Evolutionary conservation across 2,113 vertebrate genomes (phyloP).

Genomic region (Oxyruncus cristatus): DNA sequence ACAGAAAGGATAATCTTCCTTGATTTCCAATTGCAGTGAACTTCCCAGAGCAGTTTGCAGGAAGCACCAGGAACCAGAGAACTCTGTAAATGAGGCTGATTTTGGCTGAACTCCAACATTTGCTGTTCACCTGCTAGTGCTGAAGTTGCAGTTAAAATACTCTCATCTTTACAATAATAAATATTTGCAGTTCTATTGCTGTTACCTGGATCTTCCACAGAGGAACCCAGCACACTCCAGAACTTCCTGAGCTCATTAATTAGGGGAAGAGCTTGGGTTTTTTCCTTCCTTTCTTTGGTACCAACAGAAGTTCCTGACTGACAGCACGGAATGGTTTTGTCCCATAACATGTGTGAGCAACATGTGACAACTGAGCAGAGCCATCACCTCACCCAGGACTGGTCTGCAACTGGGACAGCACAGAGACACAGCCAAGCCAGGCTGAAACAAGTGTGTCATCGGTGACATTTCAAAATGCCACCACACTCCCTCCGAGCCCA

Average conservation of each 20-base stretch:
- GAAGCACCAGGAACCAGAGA: not conserved
- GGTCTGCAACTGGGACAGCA: not conserved
- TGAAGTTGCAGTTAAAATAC: not conserved
- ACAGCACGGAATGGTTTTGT: not conserved
- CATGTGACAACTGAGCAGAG: too few relatives aligned
- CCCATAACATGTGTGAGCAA: not conserved
- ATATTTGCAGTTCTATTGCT: not conserved
- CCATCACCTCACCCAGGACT: not conserved
- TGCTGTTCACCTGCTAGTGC: not conserved
- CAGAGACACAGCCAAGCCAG: not conserved
- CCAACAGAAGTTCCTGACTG: not conserved
- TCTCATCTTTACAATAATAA: not conserved
- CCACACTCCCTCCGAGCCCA: not conserved
- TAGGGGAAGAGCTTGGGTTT: not conserved
- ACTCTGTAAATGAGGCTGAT: accelerated
- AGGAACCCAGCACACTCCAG: not conserved
- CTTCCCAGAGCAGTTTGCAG: not conserved
- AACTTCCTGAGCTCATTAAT: not conserved
- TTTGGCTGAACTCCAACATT: not conserved
- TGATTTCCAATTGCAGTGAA: not conserved
- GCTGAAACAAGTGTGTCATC: not conserved
- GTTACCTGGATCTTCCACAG: not conserved
- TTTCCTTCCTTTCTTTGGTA: not conserved
- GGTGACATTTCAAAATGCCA: not conserved
- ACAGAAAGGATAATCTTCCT: not conserved